Evolutionary conservation across 1,140 invertebrate genomes (phyloP).

Genomic region (Sarcophaga bullata): DNA sequence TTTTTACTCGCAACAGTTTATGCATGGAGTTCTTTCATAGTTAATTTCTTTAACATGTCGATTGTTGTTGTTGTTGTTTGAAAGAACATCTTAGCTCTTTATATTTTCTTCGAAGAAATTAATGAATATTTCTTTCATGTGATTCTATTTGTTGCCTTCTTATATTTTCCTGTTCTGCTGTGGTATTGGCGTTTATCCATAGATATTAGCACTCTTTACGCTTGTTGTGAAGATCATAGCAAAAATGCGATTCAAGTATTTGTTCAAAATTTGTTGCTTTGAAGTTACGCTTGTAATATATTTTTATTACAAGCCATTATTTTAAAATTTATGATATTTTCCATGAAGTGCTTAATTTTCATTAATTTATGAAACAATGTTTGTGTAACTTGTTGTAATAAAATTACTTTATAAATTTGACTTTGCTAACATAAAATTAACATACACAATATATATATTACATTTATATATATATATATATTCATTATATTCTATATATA

Average conservation of each 20-base stretch:
- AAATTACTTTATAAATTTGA: no score
- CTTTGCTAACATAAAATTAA: no score
- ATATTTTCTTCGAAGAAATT: constrained; percentile 9
- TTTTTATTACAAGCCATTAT: constrained; percentile 27
- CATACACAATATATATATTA: no score
- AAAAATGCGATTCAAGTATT: neutral
- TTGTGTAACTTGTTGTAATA: neutral
- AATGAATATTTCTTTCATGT: neutral
- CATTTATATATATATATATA: no score
- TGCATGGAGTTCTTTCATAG: no score
- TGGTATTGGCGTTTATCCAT: neutral
- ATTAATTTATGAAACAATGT: constrained; percentile 27
- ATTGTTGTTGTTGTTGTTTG: no score
- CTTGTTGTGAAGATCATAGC: constrained; percentile 1
- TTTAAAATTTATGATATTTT: constrained; percentile 25
- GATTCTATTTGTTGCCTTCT: neutral
- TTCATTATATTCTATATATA: no score
- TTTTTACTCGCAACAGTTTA: no score
- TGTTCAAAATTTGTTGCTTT: constrained; percentile 11
- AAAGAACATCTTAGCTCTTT: neutral
- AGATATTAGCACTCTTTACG: constrained; percentile 25
- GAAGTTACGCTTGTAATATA: constrained; percentile 23
- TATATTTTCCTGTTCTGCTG: no score
- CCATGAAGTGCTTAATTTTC: constrained; percentile 28
- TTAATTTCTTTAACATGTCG: no score